Evolutionary conservation across 2,113 vertebrate genomes (phyloP).

Genomic region (Dipodomys ordii): DNA sequence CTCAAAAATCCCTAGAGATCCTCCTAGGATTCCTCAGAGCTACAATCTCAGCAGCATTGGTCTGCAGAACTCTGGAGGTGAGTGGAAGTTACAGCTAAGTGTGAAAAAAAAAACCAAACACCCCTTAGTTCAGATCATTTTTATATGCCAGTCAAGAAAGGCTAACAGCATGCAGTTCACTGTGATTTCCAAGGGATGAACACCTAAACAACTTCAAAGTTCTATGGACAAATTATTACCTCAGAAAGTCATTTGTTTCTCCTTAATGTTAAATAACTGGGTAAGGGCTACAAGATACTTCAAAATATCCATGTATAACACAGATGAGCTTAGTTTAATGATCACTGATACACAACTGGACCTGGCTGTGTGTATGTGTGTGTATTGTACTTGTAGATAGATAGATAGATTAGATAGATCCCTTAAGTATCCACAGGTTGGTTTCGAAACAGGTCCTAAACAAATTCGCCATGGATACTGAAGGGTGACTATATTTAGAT

Average conservation of each 20-base stretch:
- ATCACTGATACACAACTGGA: neutral
- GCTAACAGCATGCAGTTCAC: too few relatives aligned
- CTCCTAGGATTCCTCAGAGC: neutral
- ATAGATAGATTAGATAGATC: too few relatives aligned
- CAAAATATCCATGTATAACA: neutral
- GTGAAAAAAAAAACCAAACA: neutral
- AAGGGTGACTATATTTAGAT: too few relatives aligned
- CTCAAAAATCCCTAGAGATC: neutral
- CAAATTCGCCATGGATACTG: neutral
- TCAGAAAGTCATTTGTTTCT: neutral
- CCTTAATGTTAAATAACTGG: neutral
- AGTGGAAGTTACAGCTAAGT: neutral
- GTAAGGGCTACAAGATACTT: neutral
- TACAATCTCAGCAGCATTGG: neutral
- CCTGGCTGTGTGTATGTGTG: neutral
- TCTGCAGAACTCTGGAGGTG: neutral
- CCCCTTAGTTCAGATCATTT: neutral
- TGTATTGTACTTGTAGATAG: too few relatives aligned
- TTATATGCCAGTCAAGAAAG: too few relatives aligned
- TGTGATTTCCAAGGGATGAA: neutral
- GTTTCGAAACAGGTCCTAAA: too few relatives aligned
- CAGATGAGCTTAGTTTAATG: neutral
- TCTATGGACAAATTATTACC: neutral
- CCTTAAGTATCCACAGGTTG: neutral
- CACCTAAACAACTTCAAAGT: neutral